Percentiles rank a stretch among this genome's conserved stretches.
Evolutionary conservation across 2,888 invertebrate species (phyloP).

Genomic region (Eupithecia vulgata): DNA sequence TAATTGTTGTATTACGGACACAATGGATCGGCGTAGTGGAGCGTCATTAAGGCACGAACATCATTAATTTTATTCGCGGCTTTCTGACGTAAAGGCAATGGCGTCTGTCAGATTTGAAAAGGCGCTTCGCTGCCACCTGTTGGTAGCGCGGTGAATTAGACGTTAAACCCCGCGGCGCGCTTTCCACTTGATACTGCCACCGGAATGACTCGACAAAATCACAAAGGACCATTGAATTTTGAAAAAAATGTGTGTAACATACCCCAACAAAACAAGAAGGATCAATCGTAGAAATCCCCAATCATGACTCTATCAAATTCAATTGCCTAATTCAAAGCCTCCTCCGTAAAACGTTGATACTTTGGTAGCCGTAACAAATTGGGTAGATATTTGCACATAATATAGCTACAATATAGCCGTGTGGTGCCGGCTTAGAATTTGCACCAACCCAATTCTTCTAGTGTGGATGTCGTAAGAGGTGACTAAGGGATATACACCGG

Average conservation of each 20-base stretch:
- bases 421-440: too few relatives aligned
- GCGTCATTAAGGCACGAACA: conserved; percentile 83
- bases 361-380: neutral
- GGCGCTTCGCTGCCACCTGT: conserved; percentile 81
- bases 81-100: conserved; percentile 82
- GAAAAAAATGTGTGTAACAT: conserved; percentile 30
- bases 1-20: conserved; percentile 84
- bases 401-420: too few relatives aligned
- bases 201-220: conserved; percentile 72
- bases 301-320: conserved; percentile 21
- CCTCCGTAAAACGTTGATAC: neutral
- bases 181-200: conserved; percentile 80
- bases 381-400: neutral
- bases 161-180: conserved; percentile 74
- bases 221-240: conserved; percentile 57
- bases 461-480: too few relatives aligned
- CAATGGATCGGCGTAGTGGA: conserved; percentile 84
- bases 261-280: conserved; percentile 19
- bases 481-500: too few relatives aligned
- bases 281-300: conserved; percentile 23
- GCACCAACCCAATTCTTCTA: too few relatives aligned
- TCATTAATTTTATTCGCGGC: conserved; percentile 85
- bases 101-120: conserved; percentile 83
- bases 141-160: conserved; percentile 82
- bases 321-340: neutral